Percentiles rank a stretch among this genome's conserved stretches.
These are phyloP conservation scores for Xylocampa areola DNA, from an alignment of 2,888 invertebrate genomes.

Conservation along the genomic window DNA sequence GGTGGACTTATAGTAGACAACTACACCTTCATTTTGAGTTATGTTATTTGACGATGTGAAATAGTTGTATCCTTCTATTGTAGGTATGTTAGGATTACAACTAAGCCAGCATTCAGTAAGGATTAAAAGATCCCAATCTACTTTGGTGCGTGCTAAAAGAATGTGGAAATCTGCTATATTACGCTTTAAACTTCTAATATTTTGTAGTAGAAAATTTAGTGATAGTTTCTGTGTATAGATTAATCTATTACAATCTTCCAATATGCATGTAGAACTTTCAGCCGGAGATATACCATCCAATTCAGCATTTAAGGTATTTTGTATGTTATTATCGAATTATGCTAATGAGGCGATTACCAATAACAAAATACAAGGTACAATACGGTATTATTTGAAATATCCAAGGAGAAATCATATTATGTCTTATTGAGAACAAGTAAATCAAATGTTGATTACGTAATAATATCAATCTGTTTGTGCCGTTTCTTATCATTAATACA, in stretches of 20 bases:
- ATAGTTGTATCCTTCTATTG: background rate
- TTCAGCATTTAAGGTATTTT: too few relatives aligned
- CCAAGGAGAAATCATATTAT: too few relatives aligned
- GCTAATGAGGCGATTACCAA: too few relatives aligned
- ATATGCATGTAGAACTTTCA: too few relatives aligned
- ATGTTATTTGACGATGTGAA: background rate
- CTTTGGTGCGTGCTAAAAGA: background rate
- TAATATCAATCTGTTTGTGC: too few relatives aligned
- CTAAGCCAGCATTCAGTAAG: background rate
- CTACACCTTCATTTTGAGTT: constrained; percentile 1
- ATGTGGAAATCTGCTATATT: background rate
- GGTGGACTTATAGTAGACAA: background rate
- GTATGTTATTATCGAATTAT: too few relatives aligned
- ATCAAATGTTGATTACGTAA: too few relatives aligned
- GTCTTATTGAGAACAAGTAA: too few relatives aligned
- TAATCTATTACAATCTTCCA: background rate
- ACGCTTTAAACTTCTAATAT: background rate
- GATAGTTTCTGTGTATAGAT: background rate
- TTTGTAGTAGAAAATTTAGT: background rate
- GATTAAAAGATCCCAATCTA: background rate
- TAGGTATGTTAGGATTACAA: background rate
- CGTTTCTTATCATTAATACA: too few relatives aligned
- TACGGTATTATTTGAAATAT: too few relatives aligned
- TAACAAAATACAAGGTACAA: too few relatives aligned
- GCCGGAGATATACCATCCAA: background rate